phyloP scores from a whole-genome alignment of 2,797 vertebrate genomes.

The Artibeus lituratus region DNA sequence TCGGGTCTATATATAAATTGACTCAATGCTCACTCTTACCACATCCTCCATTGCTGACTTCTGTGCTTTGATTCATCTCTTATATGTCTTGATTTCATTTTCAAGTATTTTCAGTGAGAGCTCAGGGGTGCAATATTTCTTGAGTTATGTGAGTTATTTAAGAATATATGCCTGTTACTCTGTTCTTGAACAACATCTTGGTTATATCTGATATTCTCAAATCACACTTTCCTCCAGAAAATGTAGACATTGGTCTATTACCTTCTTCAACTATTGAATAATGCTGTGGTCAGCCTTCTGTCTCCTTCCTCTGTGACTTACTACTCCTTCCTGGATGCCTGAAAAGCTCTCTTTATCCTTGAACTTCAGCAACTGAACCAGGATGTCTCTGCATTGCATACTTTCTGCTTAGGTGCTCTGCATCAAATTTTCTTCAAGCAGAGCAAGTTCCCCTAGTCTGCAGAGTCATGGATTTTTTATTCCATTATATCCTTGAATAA shows the following conservation, averaged over 20 bases:
- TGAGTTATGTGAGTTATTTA: background rate
- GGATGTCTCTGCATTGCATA: background rate
- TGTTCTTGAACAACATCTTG: background rate
- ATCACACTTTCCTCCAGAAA: background rate
- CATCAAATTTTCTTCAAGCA: background rate
- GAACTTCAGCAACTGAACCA: background rate
- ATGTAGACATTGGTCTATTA: background rate
- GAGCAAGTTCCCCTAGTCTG: background rate
- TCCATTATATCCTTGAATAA: background rate
- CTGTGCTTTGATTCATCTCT: background rate
- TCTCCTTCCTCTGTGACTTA: slow-evolving; percentile 15
- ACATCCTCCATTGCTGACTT: background rate
- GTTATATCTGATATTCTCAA: background rate
- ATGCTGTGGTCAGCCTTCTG: background rate
- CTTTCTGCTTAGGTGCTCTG: background rate
- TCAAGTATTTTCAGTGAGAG: slow-evolving; percentile 31
- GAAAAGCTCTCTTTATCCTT: slow-evolving; percentile 12
- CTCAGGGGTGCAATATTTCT: slow-evolving; percentile 5
- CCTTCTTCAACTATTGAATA: background rate
- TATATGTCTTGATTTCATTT: slow-evolving; percentile 40
- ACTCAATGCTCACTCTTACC: background rate
- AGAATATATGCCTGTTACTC: background rate
- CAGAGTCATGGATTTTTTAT: background rate
- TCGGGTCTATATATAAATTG: background rate
- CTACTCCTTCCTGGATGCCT: background rate